These are phyloP conservation scores for Diploptera punctata DNA, from an alignment of 2,888 invertebrate genomes.

Conservation along the genomic window DNA sequence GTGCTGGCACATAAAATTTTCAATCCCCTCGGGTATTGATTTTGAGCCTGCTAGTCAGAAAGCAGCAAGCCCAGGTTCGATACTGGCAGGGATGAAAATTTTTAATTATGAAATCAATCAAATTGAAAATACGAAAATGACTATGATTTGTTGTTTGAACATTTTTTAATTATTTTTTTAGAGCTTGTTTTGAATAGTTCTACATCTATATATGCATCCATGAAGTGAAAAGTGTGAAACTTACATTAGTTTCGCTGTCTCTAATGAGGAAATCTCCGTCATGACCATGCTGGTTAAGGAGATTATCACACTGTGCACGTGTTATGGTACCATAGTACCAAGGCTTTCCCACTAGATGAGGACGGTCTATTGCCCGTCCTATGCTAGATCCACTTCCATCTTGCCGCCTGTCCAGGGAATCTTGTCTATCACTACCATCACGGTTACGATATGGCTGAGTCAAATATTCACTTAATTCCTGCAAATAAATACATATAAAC, in stretches of 20 bases:
- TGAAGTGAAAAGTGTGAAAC: background rate
- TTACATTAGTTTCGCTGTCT: conserved; percentile 98
- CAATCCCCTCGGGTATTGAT: no score
- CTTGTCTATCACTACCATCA: conserved; percentile 56
- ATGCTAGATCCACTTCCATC: conserved; percentile 50
- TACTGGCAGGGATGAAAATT: no score
- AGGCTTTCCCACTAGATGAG: conserved; percentile 79
- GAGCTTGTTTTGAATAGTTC: no score
- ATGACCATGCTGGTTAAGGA: conserved; percentile 93
- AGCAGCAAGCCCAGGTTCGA: no score
- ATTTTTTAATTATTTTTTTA: no score
- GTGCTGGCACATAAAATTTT: no score
- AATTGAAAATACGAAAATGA: no score
- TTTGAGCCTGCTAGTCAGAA: no score
- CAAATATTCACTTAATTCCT: conserved; percentile 89
- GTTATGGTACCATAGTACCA: conserved; percentile 99
- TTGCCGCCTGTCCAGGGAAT: conserved; percentile 60
- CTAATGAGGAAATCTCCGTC: conserved; percentile 99
- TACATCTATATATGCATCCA: no score
- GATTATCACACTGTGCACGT: conserved; percentile 93
- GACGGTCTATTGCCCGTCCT: conserved; percentile 60
- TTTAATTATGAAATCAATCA: no score
- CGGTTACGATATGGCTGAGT: conserved; percentile 79
- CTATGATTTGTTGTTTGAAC: no score
- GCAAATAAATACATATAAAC: conserved; percentile 44